These are phyloP conservation scores for Vulpes lagopus DNA, from an alignment of 2,113 vertebrate genomes.

Conservation along the genomic window DNA sequence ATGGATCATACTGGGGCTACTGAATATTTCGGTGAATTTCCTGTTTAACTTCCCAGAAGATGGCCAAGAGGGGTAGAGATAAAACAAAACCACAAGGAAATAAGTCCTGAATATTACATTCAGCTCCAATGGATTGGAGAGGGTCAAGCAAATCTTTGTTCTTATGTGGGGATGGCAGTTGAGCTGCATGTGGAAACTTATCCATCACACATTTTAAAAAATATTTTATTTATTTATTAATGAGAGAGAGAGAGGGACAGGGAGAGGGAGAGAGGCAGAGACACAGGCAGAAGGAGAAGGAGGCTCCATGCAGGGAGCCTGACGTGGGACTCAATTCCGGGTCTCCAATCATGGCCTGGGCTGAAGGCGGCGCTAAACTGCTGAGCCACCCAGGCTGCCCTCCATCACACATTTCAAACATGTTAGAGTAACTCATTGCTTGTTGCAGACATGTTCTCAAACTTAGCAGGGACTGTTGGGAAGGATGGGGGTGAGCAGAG, in stretches of 20 bases:
- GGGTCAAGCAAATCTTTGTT: not conserved
- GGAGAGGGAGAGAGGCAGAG: too few species aligned
- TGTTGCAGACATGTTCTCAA: not conserved
- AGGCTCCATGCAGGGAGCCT: too few species aligned
- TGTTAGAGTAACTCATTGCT: not conserved
- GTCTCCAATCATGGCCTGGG: too few species aligned
- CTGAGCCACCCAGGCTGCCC: too few species aligned
- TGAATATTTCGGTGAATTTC: conserved; percentile 34
- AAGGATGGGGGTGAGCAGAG: not conserved
- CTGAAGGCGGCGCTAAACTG: too few species aligned
- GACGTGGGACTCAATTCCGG: too few species aligned
- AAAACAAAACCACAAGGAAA: not conserved
- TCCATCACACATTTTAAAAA: not conserved
- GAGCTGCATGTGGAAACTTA: not conserved
- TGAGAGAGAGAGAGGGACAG: too few species aligned
- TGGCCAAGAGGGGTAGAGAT: not conserved
- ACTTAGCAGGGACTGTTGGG: not conserved
- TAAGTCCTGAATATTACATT: not conserved
- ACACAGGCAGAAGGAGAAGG: too few species aligned
- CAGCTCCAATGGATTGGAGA: not conserved
- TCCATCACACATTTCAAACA: not conserved
- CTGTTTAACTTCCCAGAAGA: not conserved
- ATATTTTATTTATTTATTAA: too few species aligned
- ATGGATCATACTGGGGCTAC: not conserved
- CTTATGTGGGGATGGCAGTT: not conserved